Evolutionary conservation across 2,797 vertebrate species (phyloP), one percentile per base, ranked within the genome.

Genomic region (Argya squamiceps): DNA sequence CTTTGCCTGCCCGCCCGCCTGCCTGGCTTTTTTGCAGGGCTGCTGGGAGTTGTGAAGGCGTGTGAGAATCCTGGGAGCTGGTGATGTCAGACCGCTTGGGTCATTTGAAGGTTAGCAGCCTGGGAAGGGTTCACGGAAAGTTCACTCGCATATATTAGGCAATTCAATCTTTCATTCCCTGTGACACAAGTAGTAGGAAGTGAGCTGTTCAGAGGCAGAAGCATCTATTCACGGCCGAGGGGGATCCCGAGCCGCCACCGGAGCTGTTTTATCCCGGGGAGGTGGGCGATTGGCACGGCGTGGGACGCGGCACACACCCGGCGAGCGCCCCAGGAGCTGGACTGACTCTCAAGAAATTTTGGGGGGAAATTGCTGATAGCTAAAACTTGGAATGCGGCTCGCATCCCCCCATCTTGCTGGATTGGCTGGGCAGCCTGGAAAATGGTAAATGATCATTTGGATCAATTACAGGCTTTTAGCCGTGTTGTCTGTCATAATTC

Each of bases 101-200:
- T 99, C 99, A 99, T 98, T 98, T 98, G 99, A 98, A 99, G 99
- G 99, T 98, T 99, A 99, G 99, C 99, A 98, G 99, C 99, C 98
- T 98, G 98, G 98, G 98, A 98, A 98, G 99, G 99, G 99, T 99
- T 99, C 99, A 99, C 97, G 78, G 97, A 98, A 98, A 99, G 99
- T 99, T 99, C 99, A 99, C 96, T 96, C 98, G 98, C 99, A 99
- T 99, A 99, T 98, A 99, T 99, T 99, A 99, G 98, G 98, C 99
- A 98, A 99, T 99, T 98, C 99, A 99, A 99, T 99, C 99, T 99
- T 99, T 99, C 99, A 98, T 98, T 98, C 98, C 97, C 98, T 95
- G 98, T 98, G 98, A 98, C 99, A 98, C 98, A 99, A 99, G 98
- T 97, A 98, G 98, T 98, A 98, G 98, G 98, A 98, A 98, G 99